Percentiles rank a stretch among this genome's conserved stretches.
Conservation (phyloP, 2,797 vertebrate genomes). For the Loris lydekkerianus region DNA sequence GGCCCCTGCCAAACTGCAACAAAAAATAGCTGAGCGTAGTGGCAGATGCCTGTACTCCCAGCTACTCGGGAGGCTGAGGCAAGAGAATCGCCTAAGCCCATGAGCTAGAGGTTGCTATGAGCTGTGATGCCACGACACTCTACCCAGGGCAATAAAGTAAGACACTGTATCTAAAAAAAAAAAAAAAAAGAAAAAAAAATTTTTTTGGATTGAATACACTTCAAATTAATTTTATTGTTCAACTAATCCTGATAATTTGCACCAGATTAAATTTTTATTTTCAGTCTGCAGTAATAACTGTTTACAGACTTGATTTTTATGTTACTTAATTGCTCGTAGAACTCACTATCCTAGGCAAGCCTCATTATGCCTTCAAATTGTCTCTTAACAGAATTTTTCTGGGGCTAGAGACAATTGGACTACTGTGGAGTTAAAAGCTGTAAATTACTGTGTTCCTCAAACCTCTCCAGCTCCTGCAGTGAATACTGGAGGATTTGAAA, state of each 20-base stretch:
- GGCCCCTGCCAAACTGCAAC: too few species aligned
- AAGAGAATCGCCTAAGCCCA: too few species aligned
- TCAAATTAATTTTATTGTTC: conserved; percentile 53
- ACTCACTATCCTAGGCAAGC: neutral
- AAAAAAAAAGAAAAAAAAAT: too few species aligned
- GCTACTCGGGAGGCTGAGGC: too few species aligned
- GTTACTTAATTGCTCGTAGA: neutral
- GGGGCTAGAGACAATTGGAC: conserved; percentile 60
- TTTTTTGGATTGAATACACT: neutral
- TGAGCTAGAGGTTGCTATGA: too few species aligned
- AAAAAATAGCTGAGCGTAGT: too few species aligned
- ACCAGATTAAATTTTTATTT: conserved; percentile 14
- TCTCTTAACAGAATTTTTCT: neutral
- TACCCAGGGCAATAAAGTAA: too few species aligned
- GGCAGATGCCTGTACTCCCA: too few species aligned
- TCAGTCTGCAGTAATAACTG: conserved; percentile 25
- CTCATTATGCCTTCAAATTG: neutral
- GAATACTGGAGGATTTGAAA: conserved; percentile 73
- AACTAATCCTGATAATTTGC: conserved; percentile 1
- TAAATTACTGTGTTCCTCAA: conserved; percentile 45
- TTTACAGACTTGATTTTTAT: conserved; percentile 54
- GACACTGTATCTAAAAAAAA: too few species aligned
- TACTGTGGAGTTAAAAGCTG: conserved; percentile 71
- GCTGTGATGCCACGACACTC: too few species aligned
- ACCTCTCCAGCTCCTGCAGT: conserved; percentile 37